Evolutionary conservation across 92 coral and sea anemone genomes (phyloP).

Genomic region (Palythoa caribaeorum): DNA sequence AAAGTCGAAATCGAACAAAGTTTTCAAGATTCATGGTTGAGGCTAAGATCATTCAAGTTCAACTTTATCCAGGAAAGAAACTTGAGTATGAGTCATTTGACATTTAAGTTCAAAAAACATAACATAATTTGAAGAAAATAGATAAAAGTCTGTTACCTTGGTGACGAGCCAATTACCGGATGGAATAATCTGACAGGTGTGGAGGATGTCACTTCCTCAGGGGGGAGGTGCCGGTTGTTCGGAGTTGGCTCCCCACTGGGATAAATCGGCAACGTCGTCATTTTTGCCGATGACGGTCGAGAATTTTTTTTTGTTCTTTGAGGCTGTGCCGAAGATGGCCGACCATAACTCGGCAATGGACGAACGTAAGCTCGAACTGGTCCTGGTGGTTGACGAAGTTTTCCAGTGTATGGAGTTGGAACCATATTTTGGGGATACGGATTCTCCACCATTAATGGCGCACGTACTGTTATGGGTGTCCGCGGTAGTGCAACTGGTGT

Average conservation of each 20-base stretch:
- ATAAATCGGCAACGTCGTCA: background rate
- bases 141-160: slow-evolving; percentile 22
- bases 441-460: slow-evolving; percentile 14
- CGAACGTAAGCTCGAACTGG: slow-evolving; percentile 14
- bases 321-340: slow-evolving; percentile 36
- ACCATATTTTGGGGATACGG: slow-evolving; percentile 48
- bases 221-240: background rate
- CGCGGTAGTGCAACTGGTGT: slow-evolving; percentile 74
- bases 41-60: too few relatives aligned
- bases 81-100: too few relatives aligned
- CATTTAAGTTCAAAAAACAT: too few relatives aligned
- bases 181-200: slow-evolving; percentile 33
- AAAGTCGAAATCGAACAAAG: too few relatives aligned
- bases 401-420: slow-evolving; percentile 72
- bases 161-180: slow-evolving; percentile 39
- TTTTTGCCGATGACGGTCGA: slow-evolving; percentile 23
- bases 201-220: background rate
- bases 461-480: slow-evolving; percentile 57
- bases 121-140: too few relatives aligned
- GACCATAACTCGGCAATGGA: slow-evolving; percentile 14
- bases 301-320: background rate
- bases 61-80: too few relatives aligned
- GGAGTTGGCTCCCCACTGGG: background rate
- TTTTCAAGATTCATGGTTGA: too few relatives aligned
- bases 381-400: background rate